Conservation (phyloP, 2,888 invertebrate genomes). For the Lasius platythorax region DNA sequence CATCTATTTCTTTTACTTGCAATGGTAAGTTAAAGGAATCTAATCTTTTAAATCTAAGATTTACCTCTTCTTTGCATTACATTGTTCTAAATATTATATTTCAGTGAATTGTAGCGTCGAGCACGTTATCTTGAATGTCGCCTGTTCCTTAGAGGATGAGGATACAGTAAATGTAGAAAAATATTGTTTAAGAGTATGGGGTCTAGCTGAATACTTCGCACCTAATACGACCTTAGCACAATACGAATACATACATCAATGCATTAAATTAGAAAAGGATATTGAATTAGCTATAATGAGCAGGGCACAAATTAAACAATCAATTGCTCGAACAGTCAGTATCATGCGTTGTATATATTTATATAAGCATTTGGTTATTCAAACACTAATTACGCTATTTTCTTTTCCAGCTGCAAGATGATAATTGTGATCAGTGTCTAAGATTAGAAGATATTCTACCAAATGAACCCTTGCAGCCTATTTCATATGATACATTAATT, state of each 20-base stretch:
- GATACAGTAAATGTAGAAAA: slow-evolving; percentile 89
- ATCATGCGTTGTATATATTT: slow-evolving; percentile 14
- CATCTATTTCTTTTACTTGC: slow-evolving; percentile 95
- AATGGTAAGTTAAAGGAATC: slow-evolving; percentile 90
- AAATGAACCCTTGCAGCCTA: slow-evolving; percentile 90
- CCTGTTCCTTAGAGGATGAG: slow-evolving; percentile 93
- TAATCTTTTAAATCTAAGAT: not conserved
- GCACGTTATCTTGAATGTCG: slow-evolving; percentile 94
- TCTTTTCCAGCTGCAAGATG: slow-evolving; percentile 90
- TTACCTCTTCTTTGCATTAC: not conserved
- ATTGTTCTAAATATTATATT: slow-evolving; percentile 77
- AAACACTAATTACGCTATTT: slow-evolving; percentile 32
- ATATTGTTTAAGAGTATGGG: slow-evolving; percentile 92
- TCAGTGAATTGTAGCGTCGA: slow-evolving; percentile 95
- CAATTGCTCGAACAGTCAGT: slow-evolving; percentile 92
- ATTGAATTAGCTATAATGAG: slow-evolving; percentile 89
- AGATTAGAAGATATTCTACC: slow-evolving; percentile 93
- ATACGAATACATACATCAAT: slow-evolving; percentile 97
- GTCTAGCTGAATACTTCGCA: slow-evolving; percentile 95
- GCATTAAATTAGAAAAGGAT: slow-evolving; percentile 96
- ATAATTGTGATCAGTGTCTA: slow-evolving; percentile 91
- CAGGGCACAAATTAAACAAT: slow-evolving; percentile 89
- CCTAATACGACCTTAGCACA: slow-evolving; percentile 94
- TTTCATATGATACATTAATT: slow-evolving; percentile 94
- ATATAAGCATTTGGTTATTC: slow-evolving; percentile 25